Evolutionary conservation across 2,113 vertebrate genomes (phyloP).

Genomic region (Azemiops feae): DNA sequence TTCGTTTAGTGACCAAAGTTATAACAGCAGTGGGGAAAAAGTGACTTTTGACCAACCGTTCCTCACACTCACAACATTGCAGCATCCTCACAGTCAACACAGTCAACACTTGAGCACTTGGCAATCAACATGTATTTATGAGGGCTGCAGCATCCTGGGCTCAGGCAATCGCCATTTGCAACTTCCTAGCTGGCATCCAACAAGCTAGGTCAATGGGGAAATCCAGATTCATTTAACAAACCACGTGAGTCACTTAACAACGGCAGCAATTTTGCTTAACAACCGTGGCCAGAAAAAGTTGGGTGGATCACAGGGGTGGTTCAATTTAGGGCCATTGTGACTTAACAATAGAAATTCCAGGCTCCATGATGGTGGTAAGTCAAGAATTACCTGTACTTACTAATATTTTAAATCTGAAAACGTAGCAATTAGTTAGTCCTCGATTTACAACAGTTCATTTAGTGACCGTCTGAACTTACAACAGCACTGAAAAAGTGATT

Average conservation of each 20-base stretch:
- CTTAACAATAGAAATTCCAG: not conserved
- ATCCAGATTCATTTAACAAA: no score
- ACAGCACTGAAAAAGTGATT: not conserved
- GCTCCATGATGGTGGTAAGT: not conserved
- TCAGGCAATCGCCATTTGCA: not conserved
- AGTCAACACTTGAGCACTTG: not conserved
- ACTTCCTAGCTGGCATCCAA: not conserved
- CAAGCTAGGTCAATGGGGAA: not conserved
- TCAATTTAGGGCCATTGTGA: not conserved
- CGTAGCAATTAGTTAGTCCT: not conserved
- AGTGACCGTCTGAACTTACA: not conserved
- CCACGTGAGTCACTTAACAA: not conserved
- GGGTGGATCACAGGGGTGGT: no score
- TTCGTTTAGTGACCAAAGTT: not conserved
- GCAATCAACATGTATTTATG: not conserved
- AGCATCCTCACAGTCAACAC: not conserved
- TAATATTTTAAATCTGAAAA: not conserved
- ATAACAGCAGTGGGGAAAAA: not conserved
- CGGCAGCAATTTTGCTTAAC: not conserved
- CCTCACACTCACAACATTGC: not conserved
- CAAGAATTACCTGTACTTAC: no score
- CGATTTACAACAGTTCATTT: not conserved
- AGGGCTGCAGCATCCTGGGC: not conserved
- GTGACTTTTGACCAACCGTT: not conserved
- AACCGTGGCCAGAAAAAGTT: not conserved